Evolutionary conservation across 2,888 invertebrate genomes (phyloP).

Genomic region (Deroplatys truncata): DNA sequence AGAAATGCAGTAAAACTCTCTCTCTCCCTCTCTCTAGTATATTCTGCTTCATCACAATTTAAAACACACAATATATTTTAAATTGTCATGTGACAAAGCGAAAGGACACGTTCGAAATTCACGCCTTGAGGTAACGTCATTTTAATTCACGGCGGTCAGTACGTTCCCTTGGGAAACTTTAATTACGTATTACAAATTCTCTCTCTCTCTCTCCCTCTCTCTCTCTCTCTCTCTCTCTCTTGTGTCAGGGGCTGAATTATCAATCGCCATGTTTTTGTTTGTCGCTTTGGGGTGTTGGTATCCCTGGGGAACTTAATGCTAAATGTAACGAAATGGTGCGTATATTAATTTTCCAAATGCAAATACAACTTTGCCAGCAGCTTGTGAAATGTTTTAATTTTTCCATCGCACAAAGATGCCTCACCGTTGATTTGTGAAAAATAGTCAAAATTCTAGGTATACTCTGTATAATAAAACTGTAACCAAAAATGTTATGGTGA

Average conservation of each 20-base stretch:
- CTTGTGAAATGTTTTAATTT: no score
- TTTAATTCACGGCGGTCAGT: background rate
- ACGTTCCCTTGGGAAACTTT: background rate
- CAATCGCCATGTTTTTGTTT: background rate
- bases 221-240: no score
- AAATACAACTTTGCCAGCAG: background rate
- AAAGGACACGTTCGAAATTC: background rate
- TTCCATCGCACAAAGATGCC: no score
- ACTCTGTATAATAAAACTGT: no score
- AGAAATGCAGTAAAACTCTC: no score
- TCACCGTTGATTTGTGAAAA: no score
- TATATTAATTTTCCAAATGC: background rate
- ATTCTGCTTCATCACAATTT: background rate
- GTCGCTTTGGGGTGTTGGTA: background rate
- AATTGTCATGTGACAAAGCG: background rate
- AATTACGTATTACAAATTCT: background rate
- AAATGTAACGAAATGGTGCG: background rate
- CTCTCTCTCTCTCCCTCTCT: no score
- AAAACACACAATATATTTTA: background rate
- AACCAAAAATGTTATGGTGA: no score
- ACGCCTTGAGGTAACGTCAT: background rate
- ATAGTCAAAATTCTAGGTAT: no score
- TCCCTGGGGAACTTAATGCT: background rate
- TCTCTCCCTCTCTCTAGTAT: no score
- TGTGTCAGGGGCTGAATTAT: background rate